Conservation (phyloP, 2,888 invertebrate species). For the Lithodes maja region DNA sequence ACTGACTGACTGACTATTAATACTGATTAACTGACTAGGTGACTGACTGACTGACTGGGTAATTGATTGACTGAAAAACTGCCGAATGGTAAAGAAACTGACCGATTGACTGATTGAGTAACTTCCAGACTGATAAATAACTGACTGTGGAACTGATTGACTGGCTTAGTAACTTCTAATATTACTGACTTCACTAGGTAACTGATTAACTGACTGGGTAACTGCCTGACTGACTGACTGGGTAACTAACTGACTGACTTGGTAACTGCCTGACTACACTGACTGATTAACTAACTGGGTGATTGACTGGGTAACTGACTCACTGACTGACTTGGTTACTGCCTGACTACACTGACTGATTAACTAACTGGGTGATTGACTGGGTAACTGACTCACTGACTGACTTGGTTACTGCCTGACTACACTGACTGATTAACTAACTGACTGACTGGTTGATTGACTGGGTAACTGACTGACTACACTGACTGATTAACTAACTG, state of each 20-base stretch:
- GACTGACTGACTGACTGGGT: constrained; percentile 8
- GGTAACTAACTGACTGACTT: neutral
- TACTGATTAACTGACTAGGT: neutral
- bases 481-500: neutral
- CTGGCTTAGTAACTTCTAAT: neutral
- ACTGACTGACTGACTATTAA: too few species aligned
- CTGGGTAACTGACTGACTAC: neutral
- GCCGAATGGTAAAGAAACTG: too few species aligned
- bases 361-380: constrained; percentile 10
- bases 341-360: constrained; percentile 1
- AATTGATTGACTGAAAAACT: neutral
- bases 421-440: neutral
- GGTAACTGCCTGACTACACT: neutral
- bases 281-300: neutral
- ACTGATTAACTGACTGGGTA: neutral
- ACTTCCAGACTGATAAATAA: neutral
- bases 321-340: neutral
- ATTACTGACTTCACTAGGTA: neutral
- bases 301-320: neutral
- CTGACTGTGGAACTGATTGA: neutral
- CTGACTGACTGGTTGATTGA: neutral
- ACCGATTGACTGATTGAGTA: neutral
- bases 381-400: neutral
- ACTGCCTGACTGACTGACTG: neutral
- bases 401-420: neutral